These are phyloP conservation scores for Porites evermanni DNA, from an alignment of 92 coral and sea anemone species.

Conservation along the genomic window DNA sequence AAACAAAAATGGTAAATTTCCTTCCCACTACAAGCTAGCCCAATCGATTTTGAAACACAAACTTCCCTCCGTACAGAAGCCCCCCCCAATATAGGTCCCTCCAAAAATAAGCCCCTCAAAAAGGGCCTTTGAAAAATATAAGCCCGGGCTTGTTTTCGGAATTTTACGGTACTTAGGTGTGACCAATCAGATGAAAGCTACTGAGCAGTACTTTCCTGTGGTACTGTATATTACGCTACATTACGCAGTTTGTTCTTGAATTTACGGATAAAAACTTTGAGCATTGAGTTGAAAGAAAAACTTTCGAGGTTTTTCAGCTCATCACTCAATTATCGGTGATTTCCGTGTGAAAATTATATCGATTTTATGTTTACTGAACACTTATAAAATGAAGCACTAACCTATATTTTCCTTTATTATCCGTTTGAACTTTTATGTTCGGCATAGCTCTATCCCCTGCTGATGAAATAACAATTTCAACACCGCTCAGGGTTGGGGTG, in stretches of 20 bases:
- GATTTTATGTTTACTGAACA: no score
- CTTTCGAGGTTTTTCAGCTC: neutral
- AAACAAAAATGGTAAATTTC: no score
- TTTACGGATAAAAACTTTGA: neutral
- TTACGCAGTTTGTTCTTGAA: neutral
- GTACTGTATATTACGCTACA: neutral
- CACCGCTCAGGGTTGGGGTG: slow-evolving; percentile 88
- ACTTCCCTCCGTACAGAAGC: no score
- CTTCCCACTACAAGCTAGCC: no score
- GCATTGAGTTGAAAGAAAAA: neutral
- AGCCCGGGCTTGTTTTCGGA: no score
- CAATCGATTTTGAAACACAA: no score
- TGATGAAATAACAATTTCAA: slow-evolving; percentile 82
- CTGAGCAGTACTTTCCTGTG: neutral
- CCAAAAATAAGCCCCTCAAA: no score
- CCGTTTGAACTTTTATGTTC: slow-evolving; percentile 74
- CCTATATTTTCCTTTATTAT: slow-evolving; percentile 89
- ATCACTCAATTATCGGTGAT: no score
- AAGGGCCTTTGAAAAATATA: no score
- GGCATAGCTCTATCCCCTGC: slow-evolving; percentile 47
- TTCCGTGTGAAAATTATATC: no score
- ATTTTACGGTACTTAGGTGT: no score
- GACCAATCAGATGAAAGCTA: neutral
- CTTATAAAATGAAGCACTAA: neutral
- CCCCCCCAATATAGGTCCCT: no score